Evolutionary conservation across 2,797 vertebrate genomes (phyloP).

Genomic region (Poeciliopsis paucimaculata): DNA sequence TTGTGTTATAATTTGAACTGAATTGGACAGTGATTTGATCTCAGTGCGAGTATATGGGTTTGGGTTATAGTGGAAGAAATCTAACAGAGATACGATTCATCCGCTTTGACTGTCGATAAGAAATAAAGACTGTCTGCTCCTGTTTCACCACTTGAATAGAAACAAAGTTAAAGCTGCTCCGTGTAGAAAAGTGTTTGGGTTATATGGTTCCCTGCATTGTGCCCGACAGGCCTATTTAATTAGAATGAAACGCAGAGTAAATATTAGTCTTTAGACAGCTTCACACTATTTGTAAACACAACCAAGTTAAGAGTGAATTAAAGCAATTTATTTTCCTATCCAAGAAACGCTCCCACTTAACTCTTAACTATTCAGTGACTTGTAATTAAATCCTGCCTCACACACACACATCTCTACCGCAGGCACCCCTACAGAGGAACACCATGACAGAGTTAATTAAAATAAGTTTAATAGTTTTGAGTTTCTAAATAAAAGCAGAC

Average conservation of each 20-base stretch:
- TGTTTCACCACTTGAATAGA: conserved; percentile 8
- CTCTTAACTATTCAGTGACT: conserved; percentile 50
- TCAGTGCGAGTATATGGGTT: neutral
- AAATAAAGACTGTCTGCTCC: neutral
- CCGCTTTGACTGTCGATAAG: neutral
- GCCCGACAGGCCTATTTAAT: conserved; percentile 59
- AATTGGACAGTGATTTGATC: neutral
- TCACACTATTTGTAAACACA: conserved; percentile 58
- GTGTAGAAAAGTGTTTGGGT: conserved; percentile 36
- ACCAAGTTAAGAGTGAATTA: conserved; percentile 42
- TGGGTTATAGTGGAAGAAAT: neutral
- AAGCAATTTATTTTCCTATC: conserved; percentile 30
- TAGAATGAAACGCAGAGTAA: conserved; percentile 47
- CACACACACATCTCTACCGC: conserved; percentile 34
- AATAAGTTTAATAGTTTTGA: conserved; percentile 55
- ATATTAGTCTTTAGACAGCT: conserved; percentile 48
- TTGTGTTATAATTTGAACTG: neutral
- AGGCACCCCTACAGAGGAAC: conserved; percentile 38
- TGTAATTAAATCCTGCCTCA: conserved; percentile 60
- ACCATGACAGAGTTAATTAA: conserved; percentile 52
- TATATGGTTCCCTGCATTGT: conserved; percentile 31
- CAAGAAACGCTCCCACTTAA: conserved; percentile 29
- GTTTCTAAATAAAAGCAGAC: conserved; percentile 60
- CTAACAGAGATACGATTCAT: neutral
- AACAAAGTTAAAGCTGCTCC: conserved; percentile 45